Base-by-base conservation (phyloP, 2,113 vertebrate genomes). In the Etheostoma cragini region DNA sequence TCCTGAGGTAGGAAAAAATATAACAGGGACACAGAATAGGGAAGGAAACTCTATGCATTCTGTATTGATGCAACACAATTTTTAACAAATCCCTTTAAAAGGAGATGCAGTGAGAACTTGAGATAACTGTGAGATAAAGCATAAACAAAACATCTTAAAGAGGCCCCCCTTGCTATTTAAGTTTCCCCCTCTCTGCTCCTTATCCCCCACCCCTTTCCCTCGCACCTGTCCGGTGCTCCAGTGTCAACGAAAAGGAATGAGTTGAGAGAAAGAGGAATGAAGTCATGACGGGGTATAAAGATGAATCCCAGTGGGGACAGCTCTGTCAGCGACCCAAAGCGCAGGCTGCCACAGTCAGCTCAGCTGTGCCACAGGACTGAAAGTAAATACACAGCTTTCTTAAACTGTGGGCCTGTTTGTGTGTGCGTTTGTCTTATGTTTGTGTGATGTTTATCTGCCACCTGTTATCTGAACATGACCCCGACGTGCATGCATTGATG, bases 221-320 rank as follows among this genome's bases (percentile, higher is more conserved):
- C 35, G 57, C 90, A 94, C 90, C 91, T 92, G 91, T 92, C 85
- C 38, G 42, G 21, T 78, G 82, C 87, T 93, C 82, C 62, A 85
- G 88, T 92, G 88, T 89, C 90, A 79, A 82, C 89, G 86, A 90
- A 88, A 93, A 81, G 73, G 70, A 88, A 85, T 80, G 82, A 86
- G 85, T 62, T n/a, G 54, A 49, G 83, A 47, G 83, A 47, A 76
- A 73, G 54, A 70, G 71, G 79, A 22, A 70, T 88, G 89, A 85
- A 85, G 89, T 90, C 88, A 85, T 80, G 84, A 70, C 68, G 45
- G 82, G 67, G 45, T 76, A 46, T 76, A 76, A 72, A 83, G 78
- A 84, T 83, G 66, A 90, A 76, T 90, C 93, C 84, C 83, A 56
- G 50, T 24, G 79, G 87, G 88, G 78, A 70, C 64, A 72, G 46